Evolutionary conservation across 2,888 invertebrate genomes (phyloP).

Genomic region (Autographa pulchrina): DNA sequence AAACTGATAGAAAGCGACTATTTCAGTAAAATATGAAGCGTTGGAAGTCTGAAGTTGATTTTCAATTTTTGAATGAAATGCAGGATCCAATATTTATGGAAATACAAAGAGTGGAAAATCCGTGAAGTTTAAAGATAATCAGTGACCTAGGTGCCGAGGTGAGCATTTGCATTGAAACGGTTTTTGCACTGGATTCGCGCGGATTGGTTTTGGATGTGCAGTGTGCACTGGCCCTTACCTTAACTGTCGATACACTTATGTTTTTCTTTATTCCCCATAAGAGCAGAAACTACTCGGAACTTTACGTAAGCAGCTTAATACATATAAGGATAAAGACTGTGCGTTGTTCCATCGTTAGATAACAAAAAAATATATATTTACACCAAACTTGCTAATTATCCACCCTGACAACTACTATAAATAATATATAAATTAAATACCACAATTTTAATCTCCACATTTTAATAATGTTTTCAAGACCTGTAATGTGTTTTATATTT

Average conservation of each 20-base stretch:
- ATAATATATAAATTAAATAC: too few species aligned
- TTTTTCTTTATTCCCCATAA: constrained; percentile 20
- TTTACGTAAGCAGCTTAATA: constrained; percentile 45
- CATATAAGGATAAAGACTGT: constrained; percentile 19
- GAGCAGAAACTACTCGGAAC: constrained; percentile 20
- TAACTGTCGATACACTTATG: constrained; percentile 21
- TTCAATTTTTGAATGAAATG: background rate
- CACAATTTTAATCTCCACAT: too few species aligned
- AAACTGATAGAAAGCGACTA: background rate
- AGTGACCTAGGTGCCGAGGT: background rate
- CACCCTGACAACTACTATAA: too few species aligned
- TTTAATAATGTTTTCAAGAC: too few species aligned
- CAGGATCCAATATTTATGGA: background rate
- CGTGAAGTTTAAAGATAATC: background rate
- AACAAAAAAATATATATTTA: background rate
- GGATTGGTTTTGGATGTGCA: background rate
- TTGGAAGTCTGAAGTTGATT: background rate
- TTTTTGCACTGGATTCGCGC: background rate
- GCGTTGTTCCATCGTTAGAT: constrained; percentile 23
- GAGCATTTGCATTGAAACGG: background rate
- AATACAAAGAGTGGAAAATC: background rate
- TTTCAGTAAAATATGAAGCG: background rate
- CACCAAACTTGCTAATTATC: background rate
- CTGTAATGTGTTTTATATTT: too few species aligned
- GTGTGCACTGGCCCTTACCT: constrained; percentile 5